Evolutionary conservation across 2,113 vertebrate genomes (phyloP).

Genomic region (Myiopsitta monachus): DNA sequence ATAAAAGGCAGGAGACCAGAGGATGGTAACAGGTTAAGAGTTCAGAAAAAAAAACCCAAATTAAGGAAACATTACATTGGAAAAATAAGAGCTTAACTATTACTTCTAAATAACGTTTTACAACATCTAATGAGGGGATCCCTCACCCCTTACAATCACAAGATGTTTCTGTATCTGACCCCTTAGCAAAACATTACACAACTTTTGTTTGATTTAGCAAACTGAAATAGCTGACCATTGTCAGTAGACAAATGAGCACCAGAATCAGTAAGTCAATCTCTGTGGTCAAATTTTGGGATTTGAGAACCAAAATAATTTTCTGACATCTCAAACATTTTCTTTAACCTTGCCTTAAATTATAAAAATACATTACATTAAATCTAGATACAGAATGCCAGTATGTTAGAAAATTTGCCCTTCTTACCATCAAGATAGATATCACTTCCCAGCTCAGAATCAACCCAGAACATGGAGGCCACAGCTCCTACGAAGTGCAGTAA

Average conservation of each 20-base stretch:
- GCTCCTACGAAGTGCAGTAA: conserved; percentile 76
- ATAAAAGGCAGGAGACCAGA: not conserved
- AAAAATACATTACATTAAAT: not conserved
- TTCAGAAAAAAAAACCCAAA: not conserved
- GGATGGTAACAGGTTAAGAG: not conserved
- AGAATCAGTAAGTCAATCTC: not conserved
- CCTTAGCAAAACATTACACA: not conserved
- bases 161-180: not conserved
- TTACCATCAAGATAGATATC: conserved; percentile 98
- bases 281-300: not conserved
- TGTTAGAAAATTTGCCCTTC: not conserved
- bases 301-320: not conserved
- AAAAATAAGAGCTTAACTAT: not conserved
- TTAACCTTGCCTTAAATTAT: not conserved
- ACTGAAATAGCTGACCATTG: not conserved
- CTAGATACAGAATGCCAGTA: not conserved
- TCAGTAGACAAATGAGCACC: not conserved
- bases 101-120: not conserved
- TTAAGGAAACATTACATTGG: not conserved
- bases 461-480: conserved; percentile 98
- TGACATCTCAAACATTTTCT: not conserved
- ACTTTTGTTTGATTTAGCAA: not conserved
- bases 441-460: conserved; percentile 94
- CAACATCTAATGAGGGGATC: not conserved
- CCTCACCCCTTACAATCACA: not conserved